Evolutionary conservation across 2,113 vertebrate genomes (phyloP).

Genomic region (Hydropotes inermis): DNA sequence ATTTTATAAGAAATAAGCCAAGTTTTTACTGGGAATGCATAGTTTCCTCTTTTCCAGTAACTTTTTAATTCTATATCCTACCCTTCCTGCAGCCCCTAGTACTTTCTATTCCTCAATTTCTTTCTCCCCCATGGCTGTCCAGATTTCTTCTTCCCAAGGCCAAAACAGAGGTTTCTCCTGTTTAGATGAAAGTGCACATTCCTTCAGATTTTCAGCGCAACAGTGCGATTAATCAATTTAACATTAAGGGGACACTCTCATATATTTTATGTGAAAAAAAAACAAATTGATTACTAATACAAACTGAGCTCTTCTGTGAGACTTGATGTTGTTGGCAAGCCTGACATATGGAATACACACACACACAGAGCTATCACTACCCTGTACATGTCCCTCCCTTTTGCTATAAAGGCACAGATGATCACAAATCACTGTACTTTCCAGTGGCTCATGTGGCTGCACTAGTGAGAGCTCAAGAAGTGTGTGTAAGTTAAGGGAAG

Average conservation of each 20-base stretch:
- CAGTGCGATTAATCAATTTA: neutral
- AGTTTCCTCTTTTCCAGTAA: neutral
- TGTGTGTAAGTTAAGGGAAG: neutral
- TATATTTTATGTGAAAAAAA: neutral
- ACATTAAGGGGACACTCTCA: neutral
- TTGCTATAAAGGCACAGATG: neutral
- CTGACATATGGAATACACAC: neutral
- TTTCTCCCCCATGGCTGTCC: neutral
- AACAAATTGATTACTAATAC: neutral
- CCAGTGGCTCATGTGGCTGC: neutral
- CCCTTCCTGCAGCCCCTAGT: neutral
- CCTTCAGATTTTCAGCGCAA: neutral
- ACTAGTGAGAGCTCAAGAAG: neutral
- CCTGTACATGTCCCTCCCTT: neutral
- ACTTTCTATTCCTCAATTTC: neutral
- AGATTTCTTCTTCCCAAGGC: neutral
- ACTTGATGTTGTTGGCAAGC: neutral
- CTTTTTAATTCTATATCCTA: neutral
- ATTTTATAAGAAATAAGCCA: neutral
- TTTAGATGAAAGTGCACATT: neutral
- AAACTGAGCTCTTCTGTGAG: neutral
- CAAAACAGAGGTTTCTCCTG: neutral
- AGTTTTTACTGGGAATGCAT: neutral
- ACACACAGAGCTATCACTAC: neutral
- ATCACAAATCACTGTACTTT: neutral